Base-by-base conservation (phyloP, 1,140 invertebrate species). In the Cydia splendana region DNA sequence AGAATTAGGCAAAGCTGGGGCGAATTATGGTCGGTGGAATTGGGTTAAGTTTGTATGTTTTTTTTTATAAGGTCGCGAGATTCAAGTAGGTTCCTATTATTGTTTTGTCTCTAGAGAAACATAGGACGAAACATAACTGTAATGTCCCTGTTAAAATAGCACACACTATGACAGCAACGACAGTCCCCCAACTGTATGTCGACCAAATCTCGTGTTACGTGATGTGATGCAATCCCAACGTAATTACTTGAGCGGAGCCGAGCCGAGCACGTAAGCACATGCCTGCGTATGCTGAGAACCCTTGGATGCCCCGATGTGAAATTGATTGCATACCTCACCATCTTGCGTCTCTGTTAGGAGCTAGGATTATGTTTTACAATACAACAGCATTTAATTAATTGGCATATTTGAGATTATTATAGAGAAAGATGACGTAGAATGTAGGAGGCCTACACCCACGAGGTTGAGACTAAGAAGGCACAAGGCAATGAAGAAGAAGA, bases 181-280 rank as follows among this genome's bases (percentile, higher is more conserved):
- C 53, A 18, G 15, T 20, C 53, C 15, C 53, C 15, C 15, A 18
- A 57, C 53, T 57, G 15, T 51, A 51, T 9, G 20, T 34, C 24
- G 65, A 28, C 65, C 15, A 69, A 71, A 38, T 42, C 13, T 38
- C 67, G 34, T 51, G 51, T 53, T 18, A 71, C 67, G 67, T 71
- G 67, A 71, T 38, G 34, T 7, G 67, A 18, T 71, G 67, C 30
- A 20, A 71, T 38, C 30, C 34, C 67, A 38, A 69, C 65, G 67
- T 71, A 71, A 71, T 71, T 71, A 71, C 67, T n/a, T 12, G 67
- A 24, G 18, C 20, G 15, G 67, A 10, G 20, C 13, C 65, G 20
- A n/a, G 65, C 65, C 65, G 34, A 34, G 67, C 38, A 67, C 30
- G 30, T 67, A 18, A 42, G 67, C 67, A 71, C 67, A 42, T 42